A percentile compares a stretch with the other conserved stretches of the same genome.
Conservation (phyloP, 2,888 invertebrate species). For the Sabatieria punctata region DNA sequence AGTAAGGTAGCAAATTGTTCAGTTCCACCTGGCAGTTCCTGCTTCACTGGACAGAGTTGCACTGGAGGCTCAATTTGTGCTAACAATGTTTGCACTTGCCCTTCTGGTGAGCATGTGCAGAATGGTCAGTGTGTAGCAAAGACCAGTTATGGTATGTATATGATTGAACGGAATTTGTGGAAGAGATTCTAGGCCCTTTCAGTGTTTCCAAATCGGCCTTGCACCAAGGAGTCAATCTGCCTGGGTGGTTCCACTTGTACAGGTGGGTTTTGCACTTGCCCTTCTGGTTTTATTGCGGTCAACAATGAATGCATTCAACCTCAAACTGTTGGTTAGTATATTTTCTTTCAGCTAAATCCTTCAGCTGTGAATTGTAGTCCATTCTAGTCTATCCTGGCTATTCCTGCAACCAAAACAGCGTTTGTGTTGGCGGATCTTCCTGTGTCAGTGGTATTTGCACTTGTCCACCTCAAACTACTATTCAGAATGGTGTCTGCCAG, state of each 20-base stretch:
- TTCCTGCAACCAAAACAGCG: not conserved
- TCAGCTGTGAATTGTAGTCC: too few relatives aligned
- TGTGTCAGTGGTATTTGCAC: not conserved
- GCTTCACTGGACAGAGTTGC: constrained; percentile 17
- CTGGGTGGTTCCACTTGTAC: not conserved
- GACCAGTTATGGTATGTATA: too few relatives aligned
- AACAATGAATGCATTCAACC: not conserved
- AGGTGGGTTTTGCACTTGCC: not conserved
- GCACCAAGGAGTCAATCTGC: too few relatives aligned
- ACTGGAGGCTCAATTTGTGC: constrained; percentile 16
- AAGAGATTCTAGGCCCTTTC: too few relatives aligned
- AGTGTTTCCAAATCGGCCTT: too few relatives aligned
- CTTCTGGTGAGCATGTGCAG: too few relatives aligned
- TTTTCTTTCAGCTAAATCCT: too few relatives aligned
- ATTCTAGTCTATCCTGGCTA: not conserved
- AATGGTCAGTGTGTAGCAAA: too few relatives aligned
- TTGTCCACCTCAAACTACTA: not conserved
- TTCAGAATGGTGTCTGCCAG: not conserved
- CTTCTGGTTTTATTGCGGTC: not conserved
- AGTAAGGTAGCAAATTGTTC: not conserved
- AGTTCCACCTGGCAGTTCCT: constrained; percentile 15
- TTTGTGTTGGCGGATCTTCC: not conserved
- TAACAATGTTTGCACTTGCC: constrained; percentile 16
- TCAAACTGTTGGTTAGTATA: not conserved
- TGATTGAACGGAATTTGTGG: too few relatives aligned